Evolutionary conservation across 1,140 invertebrate genomes (phyloP), one percentile per base, ranked within the genome.

Genomic region (Meloidogyne chitwoodi): DNA sequence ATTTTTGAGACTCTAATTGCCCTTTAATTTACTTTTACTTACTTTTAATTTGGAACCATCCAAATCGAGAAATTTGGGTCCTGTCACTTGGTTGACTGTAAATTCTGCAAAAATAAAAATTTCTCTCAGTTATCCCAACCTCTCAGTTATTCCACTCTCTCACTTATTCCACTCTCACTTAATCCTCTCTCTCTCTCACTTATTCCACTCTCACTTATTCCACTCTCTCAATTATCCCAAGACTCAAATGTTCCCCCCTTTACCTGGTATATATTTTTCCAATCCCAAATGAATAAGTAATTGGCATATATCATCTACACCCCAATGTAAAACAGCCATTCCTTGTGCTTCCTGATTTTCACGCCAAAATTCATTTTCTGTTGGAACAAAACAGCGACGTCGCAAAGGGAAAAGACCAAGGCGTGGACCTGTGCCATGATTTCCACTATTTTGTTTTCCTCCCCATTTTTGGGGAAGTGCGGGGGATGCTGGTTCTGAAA

Each of bases 311-410:
- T 86, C 85, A 68, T 86, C 85, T 12, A 79, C 79, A 14, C 48
- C 79, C 85, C 85, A 86, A 38, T 84, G 78, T 12, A 86, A 76
- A 19, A 86, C 85, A 74, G 81, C 75, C 3, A 84, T 69, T 26
- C 80, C 82, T 68, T 81, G 80, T 12, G 85, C 82, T 38, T 83
- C 84, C 14, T 74, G 67, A 69, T 87, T 79, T 71, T 87, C 85
- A 19, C 84, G 79, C 84, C 84, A 85, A 73, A 85, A 87, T 71
- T 85, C 84, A 56, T 84, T 85, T 75, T 85, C 84, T 29, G 76
- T 56, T 22, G 31, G 64, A 68, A n/a, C 27, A 68, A 56, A 78
- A 63, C 74, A 85, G 44, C 79, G 73, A 61, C 84, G 84, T 29
- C 81, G 72, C 22, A 85, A 65, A 14, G 84, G 83, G 70, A 85